Base-by-base conservation (phyloP, 2,797 vertebrate species). In the Oophaga sylvatica region DNA sequence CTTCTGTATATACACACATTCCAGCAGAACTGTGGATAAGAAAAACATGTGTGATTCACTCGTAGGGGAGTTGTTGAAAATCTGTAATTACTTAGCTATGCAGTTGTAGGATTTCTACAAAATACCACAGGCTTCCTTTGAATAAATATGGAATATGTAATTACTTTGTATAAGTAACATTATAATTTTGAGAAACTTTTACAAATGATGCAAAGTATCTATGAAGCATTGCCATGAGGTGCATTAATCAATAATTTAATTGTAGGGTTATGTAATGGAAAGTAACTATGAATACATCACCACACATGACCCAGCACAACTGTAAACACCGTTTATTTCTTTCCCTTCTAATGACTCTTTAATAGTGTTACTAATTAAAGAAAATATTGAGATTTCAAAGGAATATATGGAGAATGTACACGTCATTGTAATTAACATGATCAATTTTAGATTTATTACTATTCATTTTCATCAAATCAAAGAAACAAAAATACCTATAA, bases 1-100 rank as follows among this genome's bases (percentile, higher is more conserved):
- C 84, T 83, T 84, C 73, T 41, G 59, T 83, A 86, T 75, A 45
- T 77, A 85, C 84, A 85, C 88, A 86, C 88, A 89, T 89, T 89
- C 88, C 88, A 86, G 84, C 56, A 86, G 68, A 81, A 86, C 48
- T 71, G 65, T 26, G 84, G 84, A 83, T 79, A 79, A 70, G 48
- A 85, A 89, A 86, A 89, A 89, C 73, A 78, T 79, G 62, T 79
- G 84, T 86, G 78, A 83, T 86, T 86, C 71, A 68, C 35, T 78
- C 16, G 29, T 62, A 81, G 71, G 59, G 56, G 76, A 70, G 75
- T 86, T 81, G 79, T 59, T 53, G 73, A 86, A 86, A 48, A 82
- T 89, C 79, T 86, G 68, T 57, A 86, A 86, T 86, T 82, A 85
- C 83, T 82, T 48, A 82, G 71, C 70, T 82, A 82, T 89, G 79